A percentile compares a stretch with the other conserved stretches of the same genome.
These are phyloP conservation scores for Butorides virescens DNA, from an alignment of 2,113 vertebrate species.

Conservation along the genomic window DNA sequence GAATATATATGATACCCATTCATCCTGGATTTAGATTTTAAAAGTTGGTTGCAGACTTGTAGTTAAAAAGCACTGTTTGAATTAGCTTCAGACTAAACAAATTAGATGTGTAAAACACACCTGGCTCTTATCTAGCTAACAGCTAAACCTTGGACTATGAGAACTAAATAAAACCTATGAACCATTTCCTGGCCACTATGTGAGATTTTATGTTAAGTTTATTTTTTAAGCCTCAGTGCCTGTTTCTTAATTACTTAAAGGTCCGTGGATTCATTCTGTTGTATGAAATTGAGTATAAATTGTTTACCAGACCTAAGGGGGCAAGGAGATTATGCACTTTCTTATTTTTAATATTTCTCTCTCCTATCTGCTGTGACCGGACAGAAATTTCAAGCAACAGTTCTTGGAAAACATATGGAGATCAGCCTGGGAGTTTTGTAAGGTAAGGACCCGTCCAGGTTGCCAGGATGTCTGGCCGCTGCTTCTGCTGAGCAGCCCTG, in stretches of 20 bases:
- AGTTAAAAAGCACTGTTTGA: conserved; percentile 58
- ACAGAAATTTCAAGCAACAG: conserved; percentile 83
- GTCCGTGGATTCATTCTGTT: conserved; percentile 62
- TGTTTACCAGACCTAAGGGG: conserved; percentile 76
- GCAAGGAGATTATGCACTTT: conserved; percentile 62
- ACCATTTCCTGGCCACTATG: conserved; percentile 67
- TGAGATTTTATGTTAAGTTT: conserved; percentile 67
- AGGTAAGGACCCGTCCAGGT: conserved; percentile 84
- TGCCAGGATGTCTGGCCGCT: conserved; percentile 80
- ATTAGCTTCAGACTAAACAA: conserved; percentile 86
- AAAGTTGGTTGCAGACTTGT: background rate
- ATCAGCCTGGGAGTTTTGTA: conserved; percentile 79
- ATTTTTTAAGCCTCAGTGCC: conserved; percentile 73
- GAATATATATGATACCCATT: background rate
- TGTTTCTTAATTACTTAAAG: conserved; percentile 65
- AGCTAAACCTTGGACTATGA: conserved; percentile 62
- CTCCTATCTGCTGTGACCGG: conserved; percentile 73
- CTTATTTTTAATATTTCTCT: conserved; percentile 80
- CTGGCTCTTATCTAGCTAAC: conserved; percentile 85
- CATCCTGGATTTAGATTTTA: background rate
- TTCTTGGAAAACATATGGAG: conserved; percentile 79
- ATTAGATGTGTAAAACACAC: conserved; percentile 82
- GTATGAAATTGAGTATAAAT: conserved; percentile 80
- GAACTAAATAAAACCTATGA: conserved; percentile 67
- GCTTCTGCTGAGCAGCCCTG: conserved; percentile 69